Evolutionary conservation across 2,797 vertebrate genomes (phyloP).

Genomic region (Hylomyscus alleni): DNA sequence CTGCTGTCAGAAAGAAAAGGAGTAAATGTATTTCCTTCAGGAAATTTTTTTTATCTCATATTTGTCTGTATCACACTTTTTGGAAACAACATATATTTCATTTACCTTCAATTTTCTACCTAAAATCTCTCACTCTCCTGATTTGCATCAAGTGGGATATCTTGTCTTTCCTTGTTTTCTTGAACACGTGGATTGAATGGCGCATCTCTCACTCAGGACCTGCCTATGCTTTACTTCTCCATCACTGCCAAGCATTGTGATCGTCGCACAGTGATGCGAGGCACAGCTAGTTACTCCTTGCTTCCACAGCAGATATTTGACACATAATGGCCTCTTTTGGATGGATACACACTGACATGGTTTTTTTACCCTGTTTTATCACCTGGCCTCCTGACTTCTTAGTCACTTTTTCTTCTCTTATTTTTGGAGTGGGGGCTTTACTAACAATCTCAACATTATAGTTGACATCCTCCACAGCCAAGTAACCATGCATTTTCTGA

Average conservation of each 20-base stretch:
- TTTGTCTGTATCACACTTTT: not conserved
- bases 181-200: too few relatives aligned
- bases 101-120: not conserved
- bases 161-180: not conserved
- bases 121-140: not conserved
- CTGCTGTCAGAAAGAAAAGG: not conserved
- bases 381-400: not conserved
- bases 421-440: not conserved
- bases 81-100: not conserved
- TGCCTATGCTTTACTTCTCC: not conserved
- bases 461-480: too few relatives aligned
- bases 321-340: too few relatives aligned
- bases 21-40: not conserved
- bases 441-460: not conserved
- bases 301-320: not conserved
- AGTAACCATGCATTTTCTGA: not conserved
- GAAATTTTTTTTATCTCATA: too few relatives aligned
- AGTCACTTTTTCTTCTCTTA: not conserved
- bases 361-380: not conserved
- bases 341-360: not conserved
- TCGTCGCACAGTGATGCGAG: not conserved
- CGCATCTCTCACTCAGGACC: not conserved
- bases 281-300: not conserved
- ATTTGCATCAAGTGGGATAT: not conserved
- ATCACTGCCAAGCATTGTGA: fast-evolving